Percentiles rank a stretch among this genome's conserved stretches.
Conservation (phyloP, 2,797 vertebrate genomes). For the Pygocentrus nattereri region DNA sequence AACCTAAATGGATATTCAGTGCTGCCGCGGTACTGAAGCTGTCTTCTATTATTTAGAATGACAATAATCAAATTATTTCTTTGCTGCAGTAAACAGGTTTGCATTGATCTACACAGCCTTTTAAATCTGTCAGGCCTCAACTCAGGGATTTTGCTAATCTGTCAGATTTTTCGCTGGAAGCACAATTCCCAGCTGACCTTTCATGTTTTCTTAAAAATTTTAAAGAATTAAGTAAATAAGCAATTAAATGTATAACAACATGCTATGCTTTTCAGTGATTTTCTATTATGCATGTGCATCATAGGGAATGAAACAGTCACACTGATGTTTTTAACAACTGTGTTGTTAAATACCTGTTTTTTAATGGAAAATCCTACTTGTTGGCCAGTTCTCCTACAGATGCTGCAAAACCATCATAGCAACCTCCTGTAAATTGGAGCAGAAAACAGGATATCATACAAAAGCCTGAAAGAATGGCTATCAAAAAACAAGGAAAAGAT, state of each 20-base stretch:
- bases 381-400: background rate
- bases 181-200: slow-evolving; percentile 24
- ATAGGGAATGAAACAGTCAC: slow-evolving; percentile 1
- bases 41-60: slow-evolving; percentile 79
- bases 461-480: background rate
- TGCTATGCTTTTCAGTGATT: slow-evolving; percentile 9
- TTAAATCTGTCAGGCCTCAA: slow-evolving; percentile 74
- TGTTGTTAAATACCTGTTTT: slow-evolving; percentile 1
- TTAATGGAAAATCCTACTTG: slow-evolving; percentile 3
- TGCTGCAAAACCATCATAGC: slow-evolving; percentile 24
- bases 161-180: slow-evolving; percentile 25
- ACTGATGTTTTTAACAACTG: slow-evolving; percentile 1
- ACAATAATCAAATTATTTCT: slow-evolving; percentile 79
- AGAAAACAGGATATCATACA: slow-evolving; percentile 23
- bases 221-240: background rate
- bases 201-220: background rate
- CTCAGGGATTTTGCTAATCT: slow-evolving; percentile 38
- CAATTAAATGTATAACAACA: background rate
- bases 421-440: background rate
- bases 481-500: slow-evolving; percentile 1
- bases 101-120: slow-evolving; percentile 81
- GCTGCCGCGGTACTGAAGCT: slow-evolving; percentile 74
- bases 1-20: slow-evolving; percentile 7
- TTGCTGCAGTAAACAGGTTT: slow-evolving; percentile 81
- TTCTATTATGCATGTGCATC: background rate